Evolutionary conservation across 2,113 vertebrate species (phyloP), one percentile per base, ranked within the genome.

Genomic region (Lichenostomus cassidix): DNA sequence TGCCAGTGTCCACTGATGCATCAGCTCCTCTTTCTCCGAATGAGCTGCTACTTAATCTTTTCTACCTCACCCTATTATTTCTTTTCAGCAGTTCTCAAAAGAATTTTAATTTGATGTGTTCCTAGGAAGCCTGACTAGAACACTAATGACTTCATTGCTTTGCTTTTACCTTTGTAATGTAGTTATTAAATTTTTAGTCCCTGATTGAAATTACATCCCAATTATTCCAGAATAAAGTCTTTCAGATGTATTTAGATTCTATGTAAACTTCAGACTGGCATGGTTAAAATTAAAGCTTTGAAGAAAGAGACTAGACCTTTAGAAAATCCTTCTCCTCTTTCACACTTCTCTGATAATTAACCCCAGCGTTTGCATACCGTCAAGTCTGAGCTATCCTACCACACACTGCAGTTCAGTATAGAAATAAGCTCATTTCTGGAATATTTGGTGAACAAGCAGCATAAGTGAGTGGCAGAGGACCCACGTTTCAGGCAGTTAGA

Each of bases 191-290:
- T 87, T 92, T 96, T 96, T 84, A 93, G 86, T 58, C 69, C 33
- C 33, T 69, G 79, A 76, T 94, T 92, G 90, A 96, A 96, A 96
- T 96, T 92, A 75, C 37, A 83, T 95, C 85, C 86, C 76, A 96
- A 60, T 95, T 96, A 95, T 89, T 96, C 56, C 80, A 68, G 90
- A 90, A 89, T 92, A 62, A 96, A 94, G 80, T 87, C 56, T 96
- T 96, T 92, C 92, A 89, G 60, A 90, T 92, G 56, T 86, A 58
- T 90, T 94, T 95, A 86, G 92, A 89, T 83, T 96, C 49, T 46
- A 0, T 90, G 84, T 96, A 87, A 97, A 95, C 83, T 97, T 95
- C 83, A 95, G 56, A 69, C 58, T 84, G 58, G n/a, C 80, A 83
- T 15, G 8, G 69, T 78, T 95, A 65, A 96, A 95, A 90, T 93